Conservation (phyloP, 2,888 invertebrate species). For the Lagria hirta region DNA sequence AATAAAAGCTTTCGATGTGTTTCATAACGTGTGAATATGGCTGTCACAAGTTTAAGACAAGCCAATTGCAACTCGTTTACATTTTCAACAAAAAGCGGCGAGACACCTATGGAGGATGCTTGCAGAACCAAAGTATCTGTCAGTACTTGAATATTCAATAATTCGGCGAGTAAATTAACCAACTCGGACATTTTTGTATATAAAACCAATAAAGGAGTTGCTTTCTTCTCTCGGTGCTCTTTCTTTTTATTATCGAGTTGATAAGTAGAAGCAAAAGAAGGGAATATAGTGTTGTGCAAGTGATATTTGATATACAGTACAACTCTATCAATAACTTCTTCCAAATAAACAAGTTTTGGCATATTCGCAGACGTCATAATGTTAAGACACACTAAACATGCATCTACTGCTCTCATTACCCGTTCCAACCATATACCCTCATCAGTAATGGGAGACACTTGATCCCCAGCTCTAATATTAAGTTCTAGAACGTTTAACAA, state of each 20-base stretch:
- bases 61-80: slow-evolving; percentile 95
- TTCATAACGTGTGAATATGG: slow-evolving; percentile 94
- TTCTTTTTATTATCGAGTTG: slow-evolving; percentile 73
- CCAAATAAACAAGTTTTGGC: slow-evolving; percentile 94
- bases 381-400: slow-evolving; percentile 87
- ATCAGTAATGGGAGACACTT: slow-evolving; percentile 82
- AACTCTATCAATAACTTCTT: slow-evolving; percentile 97
- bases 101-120: slow-evolving; percentile 91
- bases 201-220: slow-evolving; percentile 69
- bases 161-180: slow-evolving; percentile 79
- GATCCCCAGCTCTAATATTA: slow-evolving; percentile 92
- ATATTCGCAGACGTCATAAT: slow-evolving; percentile 96
- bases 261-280: slow-evolving; percentile 95
- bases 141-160: slow-evolving; percentile 88
- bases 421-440: slow-evolving; percentile 69
- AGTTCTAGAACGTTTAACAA: slow-evolving; percentile 91
- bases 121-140: slow-evolving; percentile 95
- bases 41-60: slow-evolving; percentile 92
- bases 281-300: slow-evolving; percentile 93
- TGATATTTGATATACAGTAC: slow-evolving; percentile 95
- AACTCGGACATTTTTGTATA: slow-evolving; percentile 89
- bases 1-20: slow-evolving; percentile 90
- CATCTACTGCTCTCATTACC: slow-evolving; percentile 92
- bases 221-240: slow-evolving; percentile 62
- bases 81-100: slow-evolving; percentile 98